A percentile compares a stretch with the other conserved stretches of the same genome.
These are phyloP conservation scores for Drosophila busckii DNA, from an alignment of 1,140 invertebrate genomes.

Conservation along the genomic window DNA sequence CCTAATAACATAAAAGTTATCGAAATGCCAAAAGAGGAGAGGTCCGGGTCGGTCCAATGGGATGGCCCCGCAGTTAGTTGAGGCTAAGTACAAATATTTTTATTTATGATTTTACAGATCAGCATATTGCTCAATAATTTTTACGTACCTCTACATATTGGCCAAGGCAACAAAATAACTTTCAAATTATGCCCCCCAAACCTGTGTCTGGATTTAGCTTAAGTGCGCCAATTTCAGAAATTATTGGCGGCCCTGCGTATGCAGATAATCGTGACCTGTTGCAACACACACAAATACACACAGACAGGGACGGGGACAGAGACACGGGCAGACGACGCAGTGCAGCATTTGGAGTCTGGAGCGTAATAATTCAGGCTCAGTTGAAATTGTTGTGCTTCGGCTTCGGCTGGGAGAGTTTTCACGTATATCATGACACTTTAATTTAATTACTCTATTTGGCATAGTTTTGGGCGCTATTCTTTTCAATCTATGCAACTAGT, in stretches of 20 bases:
- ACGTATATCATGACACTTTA: conserved; percentile 34
- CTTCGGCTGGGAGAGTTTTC: conserved; percentile 9
- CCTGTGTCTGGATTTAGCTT: too few relatives aligned
- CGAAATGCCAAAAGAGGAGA: conserved; percentile 30
- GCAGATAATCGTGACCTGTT: conserved; percentile 72
- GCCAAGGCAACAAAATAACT: conserved; percentile 55
- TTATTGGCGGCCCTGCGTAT: conserved; percentile 73
- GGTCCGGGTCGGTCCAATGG: not conserved
- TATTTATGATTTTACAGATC: conserved; percentile 77
- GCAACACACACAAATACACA: conserved; percentile 21
- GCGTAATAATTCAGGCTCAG: conserved; percentile 48
- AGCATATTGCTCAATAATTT: conserved; percentile 77
- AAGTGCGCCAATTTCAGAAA: conserved; percentile 75
- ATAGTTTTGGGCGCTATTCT: too few relatives aligned
- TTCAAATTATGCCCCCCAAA: conserved; percentile 53
- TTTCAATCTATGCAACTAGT: not conserved
- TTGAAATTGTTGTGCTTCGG: conserved; percentile 38
- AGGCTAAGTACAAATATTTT: conserved; percentile 71
- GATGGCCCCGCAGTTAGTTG: conserved; percentile 6
- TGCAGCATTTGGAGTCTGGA: not conserved
- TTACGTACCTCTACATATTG: conserved; percentile 31
- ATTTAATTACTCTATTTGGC: conserved; percentile 64
- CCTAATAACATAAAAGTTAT: conserved; percentile 74
- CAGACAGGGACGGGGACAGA: too few relatives aligned
- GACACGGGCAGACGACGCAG: too few relatives aligned